phyloP scores from a whole-genome alignment of 2,888 invertebrate genomes.

The Mycalesis mineus region DNA sequence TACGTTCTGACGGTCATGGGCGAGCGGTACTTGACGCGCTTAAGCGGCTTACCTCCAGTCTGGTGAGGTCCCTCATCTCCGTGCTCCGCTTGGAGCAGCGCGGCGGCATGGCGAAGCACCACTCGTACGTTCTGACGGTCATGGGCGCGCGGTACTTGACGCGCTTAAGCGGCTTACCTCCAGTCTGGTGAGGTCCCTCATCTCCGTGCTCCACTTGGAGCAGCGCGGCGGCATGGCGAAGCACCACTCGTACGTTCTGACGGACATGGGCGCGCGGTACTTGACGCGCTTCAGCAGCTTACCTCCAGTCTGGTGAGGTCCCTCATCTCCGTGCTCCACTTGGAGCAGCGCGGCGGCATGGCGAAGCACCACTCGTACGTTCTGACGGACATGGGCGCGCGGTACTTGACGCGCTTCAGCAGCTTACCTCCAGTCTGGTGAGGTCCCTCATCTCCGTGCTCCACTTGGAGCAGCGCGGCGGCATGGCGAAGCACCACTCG shows the following conservation, averaged over 20 bases:
- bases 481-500: slow-evolving; percentile 86
- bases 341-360: slow-evolving; percentile 88
- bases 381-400: too few relatives aligned
- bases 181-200: slow-evolving; percentile 83
- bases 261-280: slow-evolving; percentile 82
- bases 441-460: slow-evolving; percentile 83
- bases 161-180: too few relatives aligned
- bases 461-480: slow-evolving; percentile 84
- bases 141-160: slow-evolving; percentile 82
- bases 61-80: slow-evolving; percentile 83
- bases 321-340: slow-evolving; percentile 83
- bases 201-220: slow-evolving; percentile 83
- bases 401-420: too few relatives aligned
- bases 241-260: slow-evolving; percentile 87
- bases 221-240: slow-evolving; percentile 88
- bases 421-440: slow-evolving; percentile 79
- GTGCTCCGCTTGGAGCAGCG: slow-evolving; percentile 85
- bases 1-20: too few relatives aligned
- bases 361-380: too few relatives aligned
- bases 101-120: slow-evolving; percentile 90
- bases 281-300: slow-evolving; percentile 78
- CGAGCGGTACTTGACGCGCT: too few relatives aligned
- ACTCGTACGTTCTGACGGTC: slow-evolving; percentile 83
- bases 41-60: slow-evolving; percentile 83
- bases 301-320: slow-evolving; percentile 83